Base-by-base conservation (phyloP, 2,797 vertebrate genomes). In the Prunella strophiata region DNA sequence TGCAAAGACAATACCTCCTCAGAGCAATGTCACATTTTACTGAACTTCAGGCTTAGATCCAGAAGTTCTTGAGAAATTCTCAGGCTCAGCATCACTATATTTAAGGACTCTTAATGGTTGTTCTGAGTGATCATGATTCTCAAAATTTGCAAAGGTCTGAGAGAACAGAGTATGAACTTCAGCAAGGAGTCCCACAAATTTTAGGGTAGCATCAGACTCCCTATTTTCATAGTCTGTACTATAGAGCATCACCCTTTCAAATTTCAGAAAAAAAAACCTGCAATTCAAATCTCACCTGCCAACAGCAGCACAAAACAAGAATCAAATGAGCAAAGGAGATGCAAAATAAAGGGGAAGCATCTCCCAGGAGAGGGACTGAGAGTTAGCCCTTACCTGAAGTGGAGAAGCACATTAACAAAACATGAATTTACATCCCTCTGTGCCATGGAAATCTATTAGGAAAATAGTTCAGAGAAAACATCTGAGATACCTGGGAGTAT, bases 61-160 rank as follows among this genome's bases (percentile, higher is more conserved):
- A 43, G 6, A 88, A 76, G 43, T 12, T 59, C 30, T 40, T n/a
- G 13, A 75, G 8, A 70, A 77, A 67, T 80, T 93, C 32, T 77
- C 58, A 62, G 14, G 51, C 43, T 92, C 74, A 81, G 67, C 20
- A 77, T 29, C 17, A 27, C 13, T 38, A 1, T 13, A 79, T n/a
- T 83, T 50, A 75, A 90, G 16, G 45, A 65, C 34, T 38, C 23
- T 83, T 26, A 5, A 34, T 2, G 16, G 10, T 8, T 77, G 26
- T 21, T 71, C 42, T 17, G 11, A 85, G 58, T 0, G 0, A 67
- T 12, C 15, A 4, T 0, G 6, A 74, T 7, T 14, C 10, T 76
- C 22, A 55, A 42, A 42, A 20, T 62, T 27, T 51, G 43, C 45
- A n/a, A 55, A 74, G 10, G 23, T 55, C 36, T 79, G 26, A 61